These are phyloP conservation scores for Typhlichthys eigenmanni DNA, from an alignment of 2,797 vertebrate genomes.

Conservation along the genomic window DNA sequence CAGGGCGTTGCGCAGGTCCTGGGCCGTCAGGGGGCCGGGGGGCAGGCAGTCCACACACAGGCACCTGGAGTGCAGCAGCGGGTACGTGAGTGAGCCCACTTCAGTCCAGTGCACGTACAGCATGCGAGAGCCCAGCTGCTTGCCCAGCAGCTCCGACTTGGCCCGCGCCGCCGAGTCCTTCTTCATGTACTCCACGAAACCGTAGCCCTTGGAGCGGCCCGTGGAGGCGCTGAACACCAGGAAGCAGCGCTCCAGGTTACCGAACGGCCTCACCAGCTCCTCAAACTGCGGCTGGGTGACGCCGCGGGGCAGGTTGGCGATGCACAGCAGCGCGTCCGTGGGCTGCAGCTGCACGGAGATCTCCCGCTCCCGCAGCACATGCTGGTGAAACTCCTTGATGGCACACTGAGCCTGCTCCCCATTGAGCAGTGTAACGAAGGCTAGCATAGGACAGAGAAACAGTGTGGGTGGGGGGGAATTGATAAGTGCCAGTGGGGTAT, in stretches of 20 bases:
- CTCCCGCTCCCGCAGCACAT: slow-evolving; percentile 83
- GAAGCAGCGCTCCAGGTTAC: slow-evolving; percentile 92
- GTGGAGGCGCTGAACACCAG: slow-evolving; percentile 85
- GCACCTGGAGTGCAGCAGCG: slow-evolving; percentile 87
- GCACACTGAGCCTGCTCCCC: slow-evolving; percentile 90
- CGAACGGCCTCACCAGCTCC: slow-evolving; percentile 90
- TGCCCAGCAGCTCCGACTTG: slow-evolving; percentile 89
- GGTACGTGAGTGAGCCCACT: slow-evolving; percentile 83
- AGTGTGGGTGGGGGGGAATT: neutral
- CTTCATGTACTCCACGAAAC: slow-evolving; percentile 97
- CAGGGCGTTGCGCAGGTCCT: slow-evolving; percentile 80
- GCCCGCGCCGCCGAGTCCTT: slow-evolving; percentile 92
- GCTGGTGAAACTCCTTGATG: slow-evolving; percentile 86
- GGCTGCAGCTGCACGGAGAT: slow-evolving; percentile 93
- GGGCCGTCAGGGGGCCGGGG: slow-evolving; percentile 75
- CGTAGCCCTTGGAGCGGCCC: slow-evolving; percentile 92
- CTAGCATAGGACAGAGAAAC: slow-evolving; percentile 44
- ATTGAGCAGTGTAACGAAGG: slow-evolving; percentile 89
- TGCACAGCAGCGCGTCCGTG: slow-evolving; percentile 88
- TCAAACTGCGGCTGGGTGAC: slow-evolving; percentile 92
- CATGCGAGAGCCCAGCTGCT: slow-evolving; percentile 87
- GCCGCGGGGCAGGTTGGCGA: slow-evolving; percentile 88
- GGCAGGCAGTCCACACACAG: slow-evolving; percentile 88
- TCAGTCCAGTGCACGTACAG: slow-evolving; percentile 96
- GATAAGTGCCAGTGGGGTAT: slow-evolving; percentile 10